Evolutionary conservation across 1,140 invertebrate species (phyloP).

Genomic region (Polyergus mexicanus): DNA sequence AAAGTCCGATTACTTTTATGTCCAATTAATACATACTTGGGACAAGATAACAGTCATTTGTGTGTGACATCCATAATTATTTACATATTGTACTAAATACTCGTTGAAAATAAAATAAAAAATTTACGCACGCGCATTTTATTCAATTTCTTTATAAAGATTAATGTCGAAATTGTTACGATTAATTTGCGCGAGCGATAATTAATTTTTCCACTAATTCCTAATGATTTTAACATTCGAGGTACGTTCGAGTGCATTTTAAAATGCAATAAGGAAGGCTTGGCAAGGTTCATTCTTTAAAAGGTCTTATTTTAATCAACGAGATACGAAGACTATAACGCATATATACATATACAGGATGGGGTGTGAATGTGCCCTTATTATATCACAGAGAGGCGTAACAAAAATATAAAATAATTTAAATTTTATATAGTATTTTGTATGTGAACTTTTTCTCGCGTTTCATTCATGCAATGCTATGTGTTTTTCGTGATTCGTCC

Average conservation of each 20-base stretch:
- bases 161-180: background rate
- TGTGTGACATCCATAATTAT: background rate
- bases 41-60: too few relatives aligned
- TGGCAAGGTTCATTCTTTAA: conserved; percentile 73
- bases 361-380: conserved; percentile 83
- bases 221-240: background rate
- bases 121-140: background rate
- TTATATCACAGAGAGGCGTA: conserved; percentile 84
- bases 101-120: background rate
- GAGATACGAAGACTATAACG: conserved; percentile 76
- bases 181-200: background rate
- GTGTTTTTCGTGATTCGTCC: conserved; percentile 69
- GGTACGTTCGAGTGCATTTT: conserved; percentile 71
- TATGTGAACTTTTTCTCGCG: conserved; percentile 64
- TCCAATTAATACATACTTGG: background rate
- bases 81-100: background rate
- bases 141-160: conserved; percentile 1
- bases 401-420: conserved; percentile 83
- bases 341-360: conserved; percentile 81
- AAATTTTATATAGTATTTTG: conserved; percentile 76
- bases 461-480: conserved; percentile 74
- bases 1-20: background rate
- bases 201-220: background rate
- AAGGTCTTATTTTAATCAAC: conserved; percentile 75
- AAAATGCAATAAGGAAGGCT: conserved; percentile 73